Percentiles rank a stretch among this genome's conserved stretches.
Conservation (phyloP, 2,797 vertebrate species). For the Capromys pilorides region DNA sequence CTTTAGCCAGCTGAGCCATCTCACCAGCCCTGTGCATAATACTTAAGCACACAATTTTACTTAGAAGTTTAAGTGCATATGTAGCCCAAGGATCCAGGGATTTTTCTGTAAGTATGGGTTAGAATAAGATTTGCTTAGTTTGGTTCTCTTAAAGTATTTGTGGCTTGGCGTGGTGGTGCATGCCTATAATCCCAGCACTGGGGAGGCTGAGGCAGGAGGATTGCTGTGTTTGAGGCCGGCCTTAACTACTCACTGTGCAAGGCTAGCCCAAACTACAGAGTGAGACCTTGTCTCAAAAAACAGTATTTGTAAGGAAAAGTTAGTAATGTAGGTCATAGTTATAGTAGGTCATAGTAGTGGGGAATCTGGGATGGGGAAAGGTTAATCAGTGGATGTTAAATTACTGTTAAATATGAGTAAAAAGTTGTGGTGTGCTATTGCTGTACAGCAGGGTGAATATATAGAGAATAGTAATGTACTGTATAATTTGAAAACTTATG, state of each 20-base stretch:
- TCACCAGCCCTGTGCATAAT: background rate
- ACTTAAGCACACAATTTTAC: constrained; percentile 21
- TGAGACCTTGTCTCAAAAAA: background rate
- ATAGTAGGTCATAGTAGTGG: background rate
- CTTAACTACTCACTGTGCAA: too few species aligned
- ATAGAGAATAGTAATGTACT: background rate
- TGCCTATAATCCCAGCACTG: too few species aligned
- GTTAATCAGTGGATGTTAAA: background rate
- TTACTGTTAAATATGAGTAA: background rate
- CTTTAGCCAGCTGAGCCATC: too few species aligned
- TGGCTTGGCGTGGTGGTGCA: too few species aligned
- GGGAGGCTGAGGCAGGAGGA: too few species aligned
- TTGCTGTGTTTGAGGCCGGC: too few species aligned
- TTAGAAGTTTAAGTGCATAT: constrained; percentile 51
- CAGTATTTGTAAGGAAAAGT: constrained; percentile 21
- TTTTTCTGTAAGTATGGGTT: background rate
- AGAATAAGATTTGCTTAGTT: constrained; percentile 54
- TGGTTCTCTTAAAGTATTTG: constrained; percentile 1
- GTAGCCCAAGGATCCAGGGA: background rate
- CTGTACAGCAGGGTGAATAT: background rate
- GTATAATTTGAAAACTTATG: background rate
- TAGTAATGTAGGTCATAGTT: background rate
- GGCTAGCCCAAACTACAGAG: too few species aligned
- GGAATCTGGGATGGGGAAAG: background rate
- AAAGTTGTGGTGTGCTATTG: background rate